Percentiles rank a stretch among this genome's conserved stretches.
Conservation (phyloP, 2,888 invertebrate species). For the Galeruca laticollis region DNA sequence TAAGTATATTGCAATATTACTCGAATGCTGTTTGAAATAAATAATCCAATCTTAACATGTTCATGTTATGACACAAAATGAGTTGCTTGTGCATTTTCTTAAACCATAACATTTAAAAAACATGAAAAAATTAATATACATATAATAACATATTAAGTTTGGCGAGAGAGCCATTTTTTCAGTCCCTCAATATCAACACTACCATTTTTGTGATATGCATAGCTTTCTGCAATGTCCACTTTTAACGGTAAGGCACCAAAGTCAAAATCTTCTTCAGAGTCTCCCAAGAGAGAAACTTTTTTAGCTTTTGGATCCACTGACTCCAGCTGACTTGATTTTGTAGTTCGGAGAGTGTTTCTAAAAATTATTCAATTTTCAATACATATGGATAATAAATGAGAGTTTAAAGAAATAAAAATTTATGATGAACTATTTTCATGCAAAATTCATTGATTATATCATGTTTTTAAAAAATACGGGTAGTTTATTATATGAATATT, state of each 20-base stretch:
- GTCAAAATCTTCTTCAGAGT: constrained; percentile 84
- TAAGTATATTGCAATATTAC: background rate
- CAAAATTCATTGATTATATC: too few relatives aligned
- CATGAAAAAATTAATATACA: background rate
- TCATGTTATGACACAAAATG: constrained; percentile 15
- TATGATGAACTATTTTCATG: too few relatives aligned
- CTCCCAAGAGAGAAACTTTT: constrained; percentile 78
- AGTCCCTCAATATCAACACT: constrained; percentile 75
- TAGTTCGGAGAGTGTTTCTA: constrained; percentile 87
- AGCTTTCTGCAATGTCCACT: constrained; percentile 78
- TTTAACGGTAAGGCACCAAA: constrained; percentile 79
- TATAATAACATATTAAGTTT: constrained; percentile 27
- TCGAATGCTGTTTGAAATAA: background rate
- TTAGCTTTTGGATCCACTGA: constrained; percentile 79
- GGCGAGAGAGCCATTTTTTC: constrained; percentile 72
- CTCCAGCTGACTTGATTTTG: constrained; percentile 84
- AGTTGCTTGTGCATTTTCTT: background rate
- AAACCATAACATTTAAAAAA: background rate
- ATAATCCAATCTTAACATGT: background rate
- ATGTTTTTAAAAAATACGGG: too few relatives aligned
- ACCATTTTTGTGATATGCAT: constrained; percentile 71
- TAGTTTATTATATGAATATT: too few relatives aligned
- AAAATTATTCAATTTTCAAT: constrained; percentile 47
- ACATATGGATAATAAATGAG: too few relatives aligned
- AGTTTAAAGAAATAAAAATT: too few relatives aligned